These are phyloP conservation scores for Heptranchias perlo DNA, from an alignment of 2,113 vertebrate genomes.

Conservation along the genomic window DNA sequence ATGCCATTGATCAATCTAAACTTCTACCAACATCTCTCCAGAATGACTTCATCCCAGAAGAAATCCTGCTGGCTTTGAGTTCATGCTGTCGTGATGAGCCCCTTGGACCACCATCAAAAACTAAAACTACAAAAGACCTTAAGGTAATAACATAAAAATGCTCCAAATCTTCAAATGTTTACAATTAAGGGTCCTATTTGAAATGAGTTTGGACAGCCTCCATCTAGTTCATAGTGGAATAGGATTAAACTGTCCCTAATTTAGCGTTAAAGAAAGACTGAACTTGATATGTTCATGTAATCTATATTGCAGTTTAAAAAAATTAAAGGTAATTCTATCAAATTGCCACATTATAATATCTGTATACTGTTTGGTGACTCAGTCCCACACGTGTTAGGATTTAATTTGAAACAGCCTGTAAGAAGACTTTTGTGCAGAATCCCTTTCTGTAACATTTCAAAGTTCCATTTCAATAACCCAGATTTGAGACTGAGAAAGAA, in stretches of 20 bases:
- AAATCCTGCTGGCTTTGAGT: slow-evolving; percentile 62
- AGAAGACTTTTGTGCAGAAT: not conserved
- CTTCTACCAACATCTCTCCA: slow-evolving; percentile 43
- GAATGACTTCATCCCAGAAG: slow-evolving; percentile 60
- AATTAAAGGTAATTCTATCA: not conserved
- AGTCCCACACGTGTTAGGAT: not conserved
- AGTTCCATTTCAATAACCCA: not conserved
- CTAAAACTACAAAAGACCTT: slow-evolving; percentile 47
- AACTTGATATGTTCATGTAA: not conserved
- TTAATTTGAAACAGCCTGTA: not conserved
- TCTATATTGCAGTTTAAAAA: not conserved
- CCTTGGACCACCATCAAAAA: slow-evolving; percentile 47
- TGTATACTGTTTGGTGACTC: not conserved
- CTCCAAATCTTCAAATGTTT: not conserved
- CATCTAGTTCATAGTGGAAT: not conserved
- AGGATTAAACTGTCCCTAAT: not conserved
- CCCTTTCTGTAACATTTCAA: not conserved
- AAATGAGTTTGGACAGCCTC: not conserved
- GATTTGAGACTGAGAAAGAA: too few species aligned
- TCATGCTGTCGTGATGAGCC: slow-evolving; percentile 47
- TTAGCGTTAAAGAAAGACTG: not conserved
- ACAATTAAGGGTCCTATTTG: not conserved
- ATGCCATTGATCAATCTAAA: slow-evolving; percentile 37
- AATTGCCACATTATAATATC: not conserved
- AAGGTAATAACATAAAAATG: slow-evolving; percentile 42